A percentile compares a stretch with the other conserved stretches of the same genome.
These are phyloP conservation scores for Lepidocyrtinus sp. DNA, from an alignment of 2,888 invertebrate genomes.

Conservation along the genomic window DNA sequence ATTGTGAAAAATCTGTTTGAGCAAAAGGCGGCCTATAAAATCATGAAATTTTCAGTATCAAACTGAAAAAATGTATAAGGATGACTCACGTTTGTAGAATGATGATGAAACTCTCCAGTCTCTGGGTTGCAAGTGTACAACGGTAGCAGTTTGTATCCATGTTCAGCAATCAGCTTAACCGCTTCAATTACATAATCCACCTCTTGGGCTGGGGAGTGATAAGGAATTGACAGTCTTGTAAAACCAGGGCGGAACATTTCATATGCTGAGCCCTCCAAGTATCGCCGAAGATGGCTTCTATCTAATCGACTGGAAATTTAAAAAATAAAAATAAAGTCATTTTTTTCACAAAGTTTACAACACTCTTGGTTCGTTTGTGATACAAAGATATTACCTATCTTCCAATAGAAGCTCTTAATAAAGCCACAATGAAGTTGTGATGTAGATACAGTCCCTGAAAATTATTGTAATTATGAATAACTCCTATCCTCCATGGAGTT, in stretches of 20 bases:
- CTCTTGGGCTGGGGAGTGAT: conserved; percentile 85
- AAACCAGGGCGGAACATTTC: conserved; percentile 90
- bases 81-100: conserved; percentile 78
- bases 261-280: conserved; percentile 75
- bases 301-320: conserved; percentile 74
- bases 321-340: background rate
- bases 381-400: conserved; percentile 74
- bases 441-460: conserved; percentile 80
- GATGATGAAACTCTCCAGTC: conserved; percentile 92
- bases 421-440: conserved; percentile 88
- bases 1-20: conserved; percentile 79
- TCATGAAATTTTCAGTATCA: too few relatives aligned
- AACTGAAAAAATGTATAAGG: too few relatives aligned
- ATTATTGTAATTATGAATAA: too few relatives aligned
- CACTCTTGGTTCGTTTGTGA: background rate
- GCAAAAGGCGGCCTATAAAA: conserved; percentile 12
- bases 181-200: conserved; percentile 88
- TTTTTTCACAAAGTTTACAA: background rate
- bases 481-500: too few relatives aligned
- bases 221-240: conserved; percentile 87
- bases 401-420: conserved; percentile 82
- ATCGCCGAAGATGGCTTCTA: conserved; percentile 74
- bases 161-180: conserved; percentile 87
- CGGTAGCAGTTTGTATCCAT: conserved; percentile 91
- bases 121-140: conserved; percentile 90